Conservation (phyloP, 2,888 invertebrate species). For the Plutella xylostella region DNA sequence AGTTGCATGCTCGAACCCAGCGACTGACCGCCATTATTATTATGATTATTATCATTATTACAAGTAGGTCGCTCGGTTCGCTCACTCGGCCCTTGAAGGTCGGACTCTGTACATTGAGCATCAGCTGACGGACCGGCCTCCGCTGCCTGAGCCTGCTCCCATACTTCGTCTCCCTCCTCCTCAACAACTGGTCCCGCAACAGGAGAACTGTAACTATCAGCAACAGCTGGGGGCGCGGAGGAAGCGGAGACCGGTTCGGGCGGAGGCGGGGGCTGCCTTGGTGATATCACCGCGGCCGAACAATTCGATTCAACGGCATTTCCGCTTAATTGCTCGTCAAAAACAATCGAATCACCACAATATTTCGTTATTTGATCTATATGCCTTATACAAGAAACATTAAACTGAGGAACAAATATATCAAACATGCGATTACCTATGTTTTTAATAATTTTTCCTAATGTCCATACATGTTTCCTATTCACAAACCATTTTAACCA, state of each 20-base stretch:
- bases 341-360: neutral
- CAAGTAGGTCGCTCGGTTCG: too few relatives aligned
- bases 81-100: too few relatives aligned
- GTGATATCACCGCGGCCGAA: too few relatives aligned
- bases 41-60: too few relatives aligned
- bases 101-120: too few relatives aligned
- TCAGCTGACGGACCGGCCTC: neutral
- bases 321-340: neutral
- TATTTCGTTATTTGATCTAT: slow-evolving; percentile 12
- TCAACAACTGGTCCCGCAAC: neutral
- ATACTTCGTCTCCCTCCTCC: neutral
- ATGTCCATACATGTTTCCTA: neutral
- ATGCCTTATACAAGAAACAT: slow-evolving; percentile 7
- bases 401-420: slow-evolving; percentile 5
- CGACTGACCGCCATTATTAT: too few relatives aligned
- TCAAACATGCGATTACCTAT: slow-evolving; percentile 15
- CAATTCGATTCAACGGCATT: neutral
- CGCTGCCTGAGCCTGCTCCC: neutral
- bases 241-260: neutral
- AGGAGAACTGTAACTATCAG: neutral
- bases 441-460: neutral
- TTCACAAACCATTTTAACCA: slow-evolving; percentile 14
- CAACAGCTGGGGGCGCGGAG: neutral
- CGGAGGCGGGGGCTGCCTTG: neutral
- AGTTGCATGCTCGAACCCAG: too few relatives aligned